Evolutionary conservation across 2,888 invertebrate species (phyloP).

Genomic region (Ceraclea dissimilis): DNA sequence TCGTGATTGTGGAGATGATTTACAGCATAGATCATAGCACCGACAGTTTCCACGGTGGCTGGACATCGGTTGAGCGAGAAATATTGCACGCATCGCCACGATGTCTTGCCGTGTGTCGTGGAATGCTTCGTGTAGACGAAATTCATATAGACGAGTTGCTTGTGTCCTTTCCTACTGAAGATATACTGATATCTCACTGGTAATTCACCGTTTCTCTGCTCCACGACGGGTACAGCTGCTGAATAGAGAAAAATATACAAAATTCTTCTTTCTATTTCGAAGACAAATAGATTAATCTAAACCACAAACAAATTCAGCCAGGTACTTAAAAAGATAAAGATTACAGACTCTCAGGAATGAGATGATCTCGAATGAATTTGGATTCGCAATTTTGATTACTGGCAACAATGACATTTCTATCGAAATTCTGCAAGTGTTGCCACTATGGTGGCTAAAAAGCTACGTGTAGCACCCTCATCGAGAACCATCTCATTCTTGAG

Average conservation of each 20-base stretch:
- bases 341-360: no score
- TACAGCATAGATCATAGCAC: slow-evolving; percentile 43
- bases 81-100: slow-evolving; percentile 48
- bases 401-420: no score
- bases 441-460: no score
- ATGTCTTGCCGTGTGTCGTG: slow-evolving; percentile 46
- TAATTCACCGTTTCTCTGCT: slow-evolving; percentile 28
- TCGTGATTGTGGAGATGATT: slow-evolving; percentile 48
- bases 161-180: slow-evolving; percentile 48
- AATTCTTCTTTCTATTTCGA: no score
- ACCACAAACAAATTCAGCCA: no score
- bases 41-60: slow-evolving; percentile 46
- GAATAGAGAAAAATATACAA: slow-evolving; percentile 26
- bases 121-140: slow-evolving; percentile 50
- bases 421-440: no score
- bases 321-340: no score
- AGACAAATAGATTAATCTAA: no score
- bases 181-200: slow-evolving; percentile 46
- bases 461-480: no score
- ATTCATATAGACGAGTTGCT: slow-evolving; percentile 47
- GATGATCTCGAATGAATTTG: no score
- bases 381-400: no score
- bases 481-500: no score
- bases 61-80: slow-evolving; percentile 48
- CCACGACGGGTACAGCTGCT: slow-evolving; percentile 45